Evolutionary conservation across 1,140 invertebrate genomes (phyloP).

Genomic region (Parasteatoda tepidariorum): DNA sequence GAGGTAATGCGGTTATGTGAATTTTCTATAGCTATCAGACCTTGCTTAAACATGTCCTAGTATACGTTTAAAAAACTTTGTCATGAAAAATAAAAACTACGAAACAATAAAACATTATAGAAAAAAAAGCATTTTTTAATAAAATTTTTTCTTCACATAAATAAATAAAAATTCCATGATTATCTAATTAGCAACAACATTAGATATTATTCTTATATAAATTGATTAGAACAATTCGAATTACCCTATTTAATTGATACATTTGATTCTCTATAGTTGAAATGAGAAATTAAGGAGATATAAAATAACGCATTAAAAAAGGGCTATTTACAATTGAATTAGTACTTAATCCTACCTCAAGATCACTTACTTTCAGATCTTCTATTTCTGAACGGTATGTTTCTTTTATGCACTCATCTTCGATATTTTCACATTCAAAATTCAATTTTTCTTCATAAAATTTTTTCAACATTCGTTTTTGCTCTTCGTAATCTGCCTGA

Average conservation of each 20-base stretch:
- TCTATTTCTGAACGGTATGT: constrained; percentile 88
- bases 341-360: too few species aligned
- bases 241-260: too few species aligned
- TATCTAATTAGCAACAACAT: background rate
- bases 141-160: background rate
- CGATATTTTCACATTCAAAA: constrained; percentile 65
- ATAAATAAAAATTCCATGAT: background rate
- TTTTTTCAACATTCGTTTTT: constrained; percentile 62
- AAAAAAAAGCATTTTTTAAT: background rate
- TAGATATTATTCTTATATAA: background rate
- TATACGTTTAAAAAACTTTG: too few species aligned
- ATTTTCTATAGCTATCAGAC: constrained; percentile 86
- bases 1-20: constrained; percentile 85
- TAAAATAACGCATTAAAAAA: too few species aligned
- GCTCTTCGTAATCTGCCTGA: constrained; percentile 59
- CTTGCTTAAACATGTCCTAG: constrained; percentile 85
- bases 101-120: background rate
- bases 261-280: too few species aligned
- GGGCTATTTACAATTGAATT: too few species aligned
- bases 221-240: too few species aligned
- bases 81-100: background rate
- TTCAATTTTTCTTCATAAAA: constrained; percentile 62
- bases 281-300: too few species aligned
- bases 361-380: constrained; percentile 77
- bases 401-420: constrained; percentile 79